Percentiles rank a stretch among this genome's conserved stretches.
Conservation (phyloP, 2,888 invertebrate genomes). For the Epirrhoe tristata region DNA sequence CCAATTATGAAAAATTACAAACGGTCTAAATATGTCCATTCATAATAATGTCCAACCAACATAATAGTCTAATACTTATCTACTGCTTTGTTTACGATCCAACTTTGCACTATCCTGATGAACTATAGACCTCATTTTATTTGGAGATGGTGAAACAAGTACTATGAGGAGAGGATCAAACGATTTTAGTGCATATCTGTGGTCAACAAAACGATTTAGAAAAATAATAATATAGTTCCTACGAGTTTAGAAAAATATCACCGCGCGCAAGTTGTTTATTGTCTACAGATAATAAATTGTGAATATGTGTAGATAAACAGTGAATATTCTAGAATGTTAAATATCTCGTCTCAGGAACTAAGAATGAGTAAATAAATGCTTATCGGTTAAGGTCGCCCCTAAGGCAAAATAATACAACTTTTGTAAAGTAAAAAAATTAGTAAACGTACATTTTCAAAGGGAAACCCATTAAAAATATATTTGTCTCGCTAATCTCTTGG, state of each 20-base stretch:
- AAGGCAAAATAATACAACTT: slow-evolving; percentile 37
- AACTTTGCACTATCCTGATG: too few relatives aligned
- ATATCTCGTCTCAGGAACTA: not conserved
- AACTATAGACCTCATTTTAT: too few relatives aligned
- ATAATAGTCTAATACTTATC: too few relatives aligned
- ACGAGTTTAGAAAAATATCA: not conserved
- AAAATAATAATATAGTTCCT: not conserved
- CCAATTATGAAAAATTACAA: too few relatives aligned
- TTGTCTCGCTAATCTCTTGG: slow-evolving; percentile 31
- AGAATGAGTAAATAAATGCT: not conserved
- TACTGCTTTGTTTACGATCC: too few relatives aligned
- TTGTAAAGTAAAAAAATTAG: slow-evolving; percentile 13
- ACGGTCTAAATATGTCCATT: too few relatives aligned
- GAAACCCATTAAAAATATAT: slow-evolving; percentile 16
- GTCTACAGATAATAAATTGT: not conserved
- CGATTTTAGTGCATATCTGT: not conserved
- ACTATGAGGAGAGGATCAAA: not conserved
- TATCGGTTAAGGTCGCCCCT: slow-evolving; percentile 54
- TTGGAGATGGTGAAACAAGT: too few relatives aligned
- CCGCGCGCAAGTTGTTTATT: not conserved
- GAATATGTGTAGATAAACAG: not conserved
- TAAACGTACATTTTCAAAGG: slow-evolving; percentile 21
- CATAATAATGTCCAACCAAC: too few relatives aligned
- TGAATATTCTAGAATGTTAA: not conserved
- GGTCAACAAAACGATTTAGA: not conserved